Conservation (phyloP, 2,113 vertebrate species). For the Sprattus sprattus region DNA sequence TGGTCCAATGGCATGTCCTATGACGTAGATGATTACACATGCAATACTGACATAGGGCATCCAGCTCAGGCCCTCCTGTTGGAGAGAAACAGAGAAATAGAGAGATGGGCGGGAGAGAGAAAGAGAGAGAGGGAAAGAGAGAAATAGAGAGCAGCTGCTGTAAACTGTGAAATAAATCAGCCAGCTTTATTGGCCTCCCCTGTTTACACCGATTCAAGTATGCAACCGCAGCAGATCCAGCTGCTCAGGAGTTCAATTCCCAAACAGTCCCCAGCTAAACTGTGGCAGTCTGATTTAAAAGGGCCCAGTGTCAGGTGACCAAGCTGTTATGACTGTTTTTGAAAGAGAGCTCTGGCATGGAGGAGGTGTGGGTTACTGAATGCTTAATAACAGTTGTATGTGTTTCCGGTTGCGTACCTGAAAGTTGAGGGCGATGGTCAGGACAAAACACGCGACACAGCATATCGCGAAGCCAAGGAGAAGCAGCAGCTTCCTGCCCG, state of each 20-base stretch:
- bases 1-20: constrained; percentile 86
- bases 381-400: neutral
- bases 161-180: neutral
- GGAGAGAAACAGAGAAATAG: neutral
- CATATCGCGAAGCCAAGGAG: constrained; percentile 85
- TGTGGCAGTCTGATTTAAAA: neutral
- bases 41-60: constrained; percentile 88
- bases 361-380: neutral
- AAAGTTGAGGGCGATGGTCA: constrained; percentile 79
- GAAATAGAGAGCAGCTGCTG: constrained; percentile 3
- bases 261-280: neutral
- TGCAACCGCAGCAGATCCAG: constrained; percentile 37
- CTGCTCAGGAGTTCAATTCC: constrained; percentile 29
- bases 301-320: neutral
- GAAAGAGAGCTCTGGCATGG: neutral
- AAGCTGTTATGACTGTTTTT: neutral
- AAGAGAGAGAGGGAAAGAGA: constrained; percentile 8
- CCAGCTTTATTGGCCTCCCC: constrained; percentile 30
- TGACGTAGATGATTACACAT: constrained; percentile 82
- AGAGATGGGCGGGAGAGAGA: neutral
- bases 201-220: constrained; percentile 19
- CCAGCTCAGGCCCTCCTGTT: constrained; percentile 72
- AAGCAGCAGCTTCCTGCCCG: constrained; percentile 80
- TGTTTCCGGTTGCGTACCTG: constrained; percentile 72
- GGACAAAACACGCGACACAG: constrained; percentile 71